These are phyloP conservation scores for Torymus aiolomorphi DNA, from an alignment of 2,888 invertebrate species.

Conservation along the genomic window DNA sequence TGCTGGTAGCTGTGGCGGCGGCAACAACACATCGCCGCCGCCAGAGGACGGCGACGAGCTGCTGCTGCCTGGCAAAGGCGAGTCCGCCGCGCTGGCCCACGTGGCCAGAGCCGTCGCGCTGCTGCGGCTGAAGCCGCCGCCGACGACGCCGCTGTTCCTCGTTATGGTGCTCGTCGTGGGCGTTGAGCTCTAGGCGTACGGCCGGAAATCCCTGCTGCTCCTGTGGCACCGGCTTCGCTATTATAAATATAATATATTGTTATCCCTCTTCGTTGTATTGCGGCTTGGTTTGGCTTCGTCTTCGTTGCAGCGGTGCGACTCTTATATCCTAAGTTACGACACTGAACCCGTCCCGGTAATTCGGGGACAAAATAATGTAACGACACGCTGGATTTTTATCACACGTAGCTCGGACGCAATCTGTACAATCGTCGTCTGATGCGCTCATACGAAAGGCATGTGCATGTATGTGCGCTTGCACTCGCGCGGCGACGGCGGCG, in stretches of 20 bases:
- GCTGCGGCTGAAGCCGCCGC: slow-evolving; percentile 39
- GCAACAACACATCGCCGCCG: neutral
- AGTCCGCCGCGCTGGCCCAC: neutral
- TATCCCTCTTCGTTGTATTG: neutral
- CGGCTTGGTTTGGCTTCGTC: slow-evolving; percentile 13
- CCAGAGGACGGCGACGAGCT: neutral
- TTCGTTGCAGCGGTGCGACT: slow-evolving; percentile 59
- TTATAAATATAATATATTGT: too few relatives aligned
- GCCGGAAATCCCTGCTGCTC: too few relatives aligned
- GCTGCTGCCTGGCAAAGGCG: neutral
- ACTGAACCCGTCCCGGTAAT: slow-evolving; percentile 72
- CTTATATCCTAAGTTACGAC: slow-evolving; percentile 74
- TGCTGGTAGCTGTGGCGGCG: neutral
- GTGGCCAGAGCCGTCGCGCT: neutral
- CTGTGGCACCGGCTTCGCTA: too few relatives aligned
- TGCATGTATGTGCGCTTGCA: too few relatives aligned
- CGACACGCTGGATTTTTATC: slow-evolving; percentile 47
- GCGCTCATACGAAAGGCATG: too few relatives aligned
- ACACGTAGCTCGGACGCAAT: too few relatives aligned
- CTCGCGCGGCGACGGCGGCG: too few relatives aligned
- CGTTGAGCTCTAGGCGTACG: too few relatives aligned
- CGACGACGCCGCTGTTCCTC: slow-evolving; percentile 1
- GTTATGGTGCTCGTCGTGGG: too few relatives aligned
- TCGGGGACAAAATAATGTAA: slow-evolving; percentile 74
- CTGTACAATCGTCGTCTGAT: too few relatives aligned